A percentile compares a stretch with the other conserved stretches of the same genome.
Evolutionary conservation across 2,888 invertebrate species (phyloP).

Genomic region (Coecobrya sp.): DNA sequence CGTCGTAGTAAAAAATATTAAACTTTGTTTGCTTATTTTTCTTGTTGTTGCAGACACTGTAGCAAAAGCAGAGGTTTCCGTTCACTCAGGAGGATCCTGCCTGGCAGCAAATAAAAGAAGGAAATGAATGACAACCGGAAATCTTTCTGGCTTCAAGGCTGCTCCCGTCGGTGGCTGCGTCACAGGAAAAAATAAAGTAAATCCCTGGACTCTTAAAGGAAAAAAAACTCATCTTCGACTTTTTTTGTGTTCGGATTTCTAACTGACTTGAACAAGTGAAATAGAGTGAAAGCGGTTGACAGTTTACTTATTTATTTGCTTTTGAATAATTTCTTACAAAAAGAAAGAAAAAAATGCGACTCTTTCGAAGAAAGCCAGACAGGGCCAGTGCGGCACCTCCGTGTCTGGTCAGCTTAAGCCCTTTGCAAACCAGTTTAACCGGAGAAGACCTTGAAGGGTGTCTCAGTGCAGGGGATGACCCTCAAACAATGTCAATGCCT

Average conservation of each 20-base stretch:
- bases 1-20: background rate
- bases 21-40: constrained; percentile 17
- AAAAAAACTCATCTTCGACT: background rate
- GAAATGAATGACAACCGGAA: constrained; percentile 63
- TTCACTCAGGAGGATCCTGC: background rate
- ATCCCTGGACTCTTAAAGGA: background rate
- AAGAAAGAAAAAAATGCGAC: constrained; percentile 75
- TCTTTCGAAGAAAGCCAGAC: constrained; percentile 86
- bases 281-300: constrained; percentile 30
- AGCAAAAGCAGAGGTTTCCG: background rate
- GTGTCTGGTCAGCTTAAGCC: constrained; percentile 85
- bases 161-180: background rate
- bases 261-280: constrained; percentile 19
- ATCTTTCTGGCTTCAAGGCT: constrained; percentile 26
- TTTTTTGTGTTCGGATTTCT: background rate
- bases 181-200: constrained; percentile 11
- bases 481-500: constrained; percentile 70
- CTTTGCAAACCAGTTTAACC: constrained; percentile 72
- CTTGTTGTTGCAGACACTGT: background rate
- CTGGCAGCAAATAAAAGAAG: background rate
- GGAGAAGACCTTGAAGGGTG: constrained; percentile 57
- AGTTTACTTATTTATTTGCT: constrained; percentile 18
- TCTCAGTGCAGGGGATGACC: background rate
- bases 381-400: constrained; percentile 82
- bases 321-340: background rate